Base-by-base conservation (phyloP, 2,888 invertebrate species). In the Acrocyrtus sp. region DNA sequence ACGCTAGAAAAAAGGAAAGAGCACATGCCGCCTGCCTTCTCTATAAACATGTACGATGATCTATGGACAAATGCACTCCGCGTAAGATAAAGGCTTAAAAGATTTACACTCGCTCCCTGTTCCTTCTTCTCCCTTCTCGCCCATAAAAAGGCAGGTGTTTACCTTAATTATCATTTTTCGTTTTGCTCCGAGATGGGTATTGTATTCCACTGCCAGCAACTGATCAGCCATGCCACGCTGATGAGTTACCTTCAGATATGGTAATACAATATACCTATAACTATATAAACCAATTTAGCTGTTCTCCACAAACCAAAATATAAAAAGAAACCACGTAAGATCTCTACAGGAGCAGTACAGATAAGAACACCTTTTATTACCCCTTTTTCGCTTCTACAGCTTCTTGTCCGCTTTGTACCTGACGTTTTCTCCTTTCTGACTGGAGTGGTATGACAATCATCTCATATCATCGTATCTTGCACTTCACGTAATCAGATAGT, bases 151-250 rank as follows among this genome's bases (percentile, higher is more conserved):
- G 66, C 66, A 66, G 66, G 66, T 66, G 66, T 66, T 66, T 66
- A 66, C 48, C 57, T 66, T 66, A 66, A 66, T 66, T 66, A 66
- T 66, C 66, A 66, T 66, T 66, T 34, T 66, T 66, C 66, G 57
- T 57, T 62, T 66, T 8, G 34, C 12, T 34, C 34, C 5, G 34
- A 12, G 12, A 12, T 34, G 34, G 34, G 12, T 5, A 34, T 34
- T 34, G 34, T 34, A 34, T 34, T 34, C n/a, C n/a, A 62, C 47
- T 54, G 29, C 34, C 54, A 63, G 21, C 8, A 22, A 61, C 66
- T 56, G 66, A 56, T 66, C 57, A 66, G 57, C 66, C 50, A 39
- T 57, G 39, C 43, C 15, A 53, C 27, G 24, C 6, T 34, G 34
- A 34, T n/a, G n/a, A n/a, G n/a, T n/a, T n/a, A n/a, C n/a, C n/a